Base-by-base conservation (phyloP, 2,888 invertebrate genomes). In the Ectropis crepuscularia region DNA sequence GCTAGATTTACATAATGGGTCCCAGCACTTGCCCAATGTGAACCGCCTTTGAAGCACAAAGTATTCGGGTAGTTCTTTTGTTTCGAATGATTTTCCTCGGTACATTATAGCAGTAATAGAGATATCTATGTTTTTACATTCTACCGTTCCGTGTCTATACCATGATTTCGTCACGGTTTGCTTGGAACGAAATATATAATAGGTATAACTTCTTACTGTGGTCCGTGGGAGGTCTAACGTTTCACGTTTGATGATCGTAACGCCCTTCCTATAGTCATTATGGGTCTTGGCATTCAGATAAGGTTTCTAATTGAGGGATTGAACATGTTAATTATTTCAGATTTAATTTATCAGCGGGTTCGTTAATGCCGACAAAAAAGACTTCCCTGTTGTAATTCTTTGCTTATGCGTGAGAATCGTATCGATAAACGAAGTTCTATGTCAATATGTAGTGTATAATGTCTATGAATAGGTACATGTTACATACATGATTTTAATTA, bases 191-290 rank as follows among this genome's bases (percentile, higher is more conserved):
- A 67, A 67, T 67, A 68, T 54, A 61, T 67, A 65, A 67, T 68
- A 64, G 68, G 28, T 58, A 51, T 53, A 53, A 49, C 43, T 59
- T 55, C 62, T 59, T 53, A 28, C 50, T 61, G 12, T 61, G 38
- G 7, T 65, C 55, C 69, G 66, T 72, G 72, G 72, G 72, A 69
- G 72, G 72, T 72, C 72, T 62, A 63, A 54, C 7, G 62, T 55
- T 53, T 43, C 16, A 55, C 47, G 55, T 63, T 65, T 55, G 65
- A 63, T 62, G 55, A 60, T 55, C 53, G 59, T 59, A 62, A 62
- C 62, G 66, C 62, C 59, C 59, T 66, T 67, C 59, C 60, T 64
- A 57, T 57, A 61, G 51, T 53, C 61, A 64, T 67, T 67, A 65
- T 37, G 39, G 47, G 5, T 16, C 47, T 60, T 48, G 51, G 57